Conservation (phyloP, 2,888 invertebrate species). For the Calameuta filiformis region DNA sequence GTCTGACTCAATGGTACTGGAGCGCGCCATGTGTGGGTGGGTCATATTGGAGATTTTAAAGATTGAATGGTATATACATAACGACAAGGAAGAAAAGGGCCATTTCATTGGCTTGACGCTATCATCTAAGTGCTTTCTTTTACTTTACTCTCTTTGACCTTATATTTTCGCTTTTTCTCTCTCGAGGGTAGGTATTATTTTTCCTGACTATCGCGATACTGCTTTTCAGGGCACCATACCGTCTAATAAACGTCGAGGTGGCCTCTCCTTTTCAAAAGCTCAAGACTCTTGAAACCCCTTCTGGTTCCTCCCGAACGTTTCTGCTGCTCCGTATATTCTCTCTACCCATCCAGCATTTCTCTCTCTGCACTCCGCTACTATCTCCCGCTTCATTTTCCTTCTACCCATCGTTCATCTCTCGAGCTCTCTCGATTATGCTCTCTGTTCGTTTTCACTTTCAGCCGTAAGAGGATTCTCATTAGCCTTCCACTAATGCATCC, state of each 20-base stretch:
- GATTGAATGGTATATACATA: not conserved
- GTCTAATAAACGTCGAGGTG: not conserved
- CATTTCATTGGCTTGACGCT: not conserved
- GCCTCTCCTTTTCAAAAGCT: not conserved
- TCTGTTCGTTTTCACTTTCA: conserved; percentile 8
- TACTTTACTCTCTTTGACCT: not conserved
- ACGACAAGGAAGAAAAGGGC: not conserved
- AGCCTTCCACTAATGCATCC: conserved; percentile 7
- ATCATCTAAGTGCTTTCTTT: not conserved
- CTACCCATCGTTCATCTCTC: not conserved
- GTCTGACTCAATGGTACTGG: not conserved
- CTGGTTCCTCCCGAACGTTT: not conserved
- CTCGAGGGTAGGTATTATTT: not conserved
- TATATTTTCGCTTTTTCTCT: not conserved
- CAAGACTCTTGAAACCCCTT: not conserved
- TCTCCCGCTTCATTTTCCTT: not conserved
- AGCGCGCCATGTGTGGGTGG: not conserved
- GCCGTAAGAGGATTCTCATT: conserved; percentile 11
- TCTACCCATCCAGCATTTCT: not conserved
- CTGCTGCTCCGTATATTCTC: not conserved
- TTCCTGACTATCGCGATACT: not conserved
- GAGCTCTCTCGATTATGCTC: conserved; percentile 2
- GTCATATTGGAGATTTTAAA: not conserved
- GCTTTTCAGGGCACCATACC: not conserved
- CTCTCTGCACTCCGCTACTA: not conserved